Evolutionary conservation across 2,888 invertebrate species (phyloP).

Genomic region (Seira musarum): DNA sequence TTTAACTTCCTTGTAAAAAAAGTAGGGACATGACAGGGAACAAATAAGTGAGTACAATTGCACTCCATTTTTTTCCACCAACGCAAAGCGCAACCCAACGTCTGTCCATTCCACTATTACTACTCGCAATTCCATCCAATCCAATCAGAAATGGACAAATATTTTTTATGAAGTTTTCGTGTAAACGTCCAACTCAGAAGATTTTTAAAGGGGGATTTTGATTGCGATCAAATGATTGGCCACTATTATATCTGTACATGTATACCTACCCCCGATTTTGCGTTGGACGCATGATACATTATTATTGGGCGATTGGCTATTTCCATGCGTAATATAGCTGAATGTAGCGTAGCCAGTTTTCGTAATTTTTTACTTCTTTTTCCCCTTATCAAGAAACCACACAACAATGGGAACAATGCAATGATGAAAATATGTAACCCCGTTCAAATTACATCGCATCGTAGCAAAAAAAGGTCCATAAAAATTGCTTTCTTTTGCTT

Average conservation of each 20-base stretch:
- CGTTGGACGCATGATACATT: not conserved
- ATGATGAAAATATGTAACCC: too few relatives aligned
- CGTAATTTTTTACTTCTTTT: too few relatives aligned
- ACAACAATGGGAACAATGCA: too few relatives aligned
- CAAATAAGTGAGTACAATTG: conserved; percentile 44
- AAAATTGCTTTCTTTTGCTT: conserved; percentile 34
- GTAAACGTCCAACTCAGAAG: conserved; percentile 10
- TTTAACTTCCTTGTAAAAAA: too few relatives aligned
- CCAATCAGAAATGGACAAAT: not conserved
- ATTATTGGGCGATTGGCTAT: not conserved
- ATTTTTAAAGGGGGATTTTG: conserved; percentile 7
- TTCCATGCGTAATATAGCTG: too few relatives aligned
- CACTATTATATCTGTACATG: conserved; percentile 13
- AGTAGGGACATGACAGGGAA: conserved; percentile 54
- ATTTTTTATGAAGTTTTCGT: not conserved
- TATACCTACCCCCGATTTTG: not conserved
- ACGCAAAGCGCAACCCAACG: not conserved
- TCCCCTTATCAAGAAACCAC: too few relatives aligned
- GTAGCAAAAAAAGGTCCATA: conserved; percentile 51
- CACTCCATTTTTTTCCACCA: not conserved
- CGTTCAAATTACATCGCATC: conserved; percentile 54
- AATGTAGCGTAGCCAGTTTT: too few relatives aligned
- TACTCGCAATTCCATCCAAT: not conserved
- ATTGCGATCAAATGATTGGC: conserved; percentile 45
- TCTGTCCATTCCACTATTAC: conserved; percentile 29